Evolutionary conservation across 1,140 invertebrate genomes (phyloP).

Genomic region (Cotesia glomerata): DNA sequence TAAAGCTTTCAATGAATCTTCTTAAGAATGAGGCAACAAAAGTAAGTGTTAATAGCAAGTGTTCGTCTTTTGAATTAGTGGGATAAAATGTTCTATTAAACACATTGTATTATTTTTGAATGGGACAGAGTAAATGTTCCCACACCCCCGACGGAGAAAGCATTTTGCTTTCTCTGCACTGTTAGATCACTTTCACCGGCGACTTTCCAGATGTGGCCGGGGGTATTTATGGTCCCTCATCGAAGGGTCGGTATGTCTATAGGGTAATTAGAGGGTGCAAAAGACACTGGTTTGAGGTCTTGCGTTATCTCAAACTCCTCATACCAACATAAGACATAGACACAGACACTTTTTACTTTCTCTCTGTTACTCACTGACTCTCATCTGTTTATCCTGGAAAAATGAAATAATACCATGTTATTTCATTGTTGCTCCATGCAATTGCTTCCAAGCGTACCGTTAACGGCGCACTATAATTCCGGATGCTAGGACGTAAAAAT

Average conservation of each 20-base stretch:
- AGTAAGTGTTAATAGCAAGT: neutral
- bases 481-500: too few relatives aligned
- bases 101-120: constrained; percentile 25
- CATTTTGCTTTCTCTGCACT: constrained; percentile 36
- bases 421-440: constrained; percentile 20
- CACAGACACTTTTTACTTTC: constrained; percentile 22
- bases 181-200: constrained; percentile 47
- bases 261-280: constrained; percentile 63
- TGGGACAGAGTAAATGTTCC: constrained; percentile 34
- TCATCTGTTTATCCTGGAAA: neutral
- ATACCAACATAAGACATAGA: constrained; percentile 31
- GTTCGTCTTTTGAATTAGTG: neutral
- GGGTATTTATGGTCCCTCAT: constrained; percentile 57
- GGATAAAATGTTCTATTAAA: constrained; percentile 10
- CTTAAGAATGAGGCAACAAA: neutral
- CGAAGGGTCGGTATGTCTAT: constrained; percentile 52
- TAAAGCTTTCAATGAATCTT: constrained; percentile 1
- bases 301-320: constrained; percentile 50
- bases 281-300: constrained; percentile 33
- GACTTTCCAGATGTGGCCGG: constrained; percentile 50
- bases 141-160: constrained; percentile 29
- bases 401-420: constrained; percentile 37
- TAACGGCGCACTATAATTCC: neutral
- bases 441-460: too few relatives aligned
- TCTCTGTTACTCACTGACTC: neutral